Conservation (phyloP, 2,888 invertebrate species). For the Pterostichus niger region DNA sequence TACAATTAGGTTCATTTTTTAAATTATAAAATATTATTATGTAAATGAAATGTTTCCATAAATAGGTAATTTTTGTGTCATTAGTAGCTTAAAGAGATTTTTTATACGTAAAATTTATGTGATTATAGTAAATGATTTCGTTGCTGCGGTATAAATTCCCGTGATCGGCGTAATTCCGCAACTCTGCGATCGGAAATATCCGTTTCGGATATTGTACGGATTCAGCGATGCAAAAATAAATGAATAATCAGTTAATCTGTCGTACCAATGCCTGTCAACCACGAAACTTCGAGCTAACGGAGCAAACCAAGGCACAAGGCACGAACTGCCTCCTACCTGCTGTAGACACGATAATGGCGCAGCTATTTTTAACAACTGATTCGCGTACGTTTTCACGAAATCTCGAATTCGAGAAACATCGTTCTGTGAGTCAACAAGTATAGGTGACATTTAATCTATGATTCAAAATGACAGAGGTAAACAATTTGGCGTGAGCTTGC, state of each 20-base stretch:
- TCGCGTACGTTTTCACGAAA: constrained; percentile 59
- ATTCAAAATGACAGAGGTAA: constrained; percentile 62
- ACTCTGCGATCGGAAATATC: constrained; percentile 55
- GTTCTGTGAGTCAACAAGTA: constrained; percentile 59
- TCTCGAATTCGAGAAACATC: constrained; percentile 48
- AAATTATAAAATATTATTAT: too few species aligned
- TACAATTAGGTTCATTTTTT: too few species aligned
- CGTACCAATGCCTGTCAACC: constrained; percentile 57
- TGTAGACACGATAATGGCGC: constrained; percentile 45
- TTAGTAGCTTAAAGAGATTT: neutral
- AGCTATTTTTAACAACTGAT: constrained; percentile 58
- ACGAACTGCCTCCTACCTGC: constrained; percentile 53
- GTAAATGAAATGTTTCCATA: neutral
- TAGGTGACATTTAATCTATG: constrained; percentile 56
- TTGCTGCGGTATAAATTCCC: constrained; percentile 14
- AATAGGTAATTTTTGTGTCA: neutral
- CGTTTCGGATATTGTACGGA: constrained; percentile 62
- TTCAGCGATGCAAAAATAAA: constrained; percentile 63
- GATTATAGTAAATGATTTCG: constrained; percentile 47
- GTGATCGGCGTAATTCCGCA: constrained; percentile 42
- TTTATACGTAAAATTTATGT: constrained; percentile 16
- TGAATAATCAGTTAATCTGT: constrained; percentile 64
- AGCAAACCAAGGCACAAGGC: constrained; percentile 30
- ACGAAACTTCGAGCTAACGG: constrained; percentile 50
- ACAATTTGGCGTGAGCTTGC: constrained; percentile 49